A percentile compares a stretch with the other conserved stretches of the same genome.
These are phyloP conservation scores for Phymanthus crucifer DNA, from an alignment of 92 coral and sea anemone species.

Conservation along the genomic window DNA sequence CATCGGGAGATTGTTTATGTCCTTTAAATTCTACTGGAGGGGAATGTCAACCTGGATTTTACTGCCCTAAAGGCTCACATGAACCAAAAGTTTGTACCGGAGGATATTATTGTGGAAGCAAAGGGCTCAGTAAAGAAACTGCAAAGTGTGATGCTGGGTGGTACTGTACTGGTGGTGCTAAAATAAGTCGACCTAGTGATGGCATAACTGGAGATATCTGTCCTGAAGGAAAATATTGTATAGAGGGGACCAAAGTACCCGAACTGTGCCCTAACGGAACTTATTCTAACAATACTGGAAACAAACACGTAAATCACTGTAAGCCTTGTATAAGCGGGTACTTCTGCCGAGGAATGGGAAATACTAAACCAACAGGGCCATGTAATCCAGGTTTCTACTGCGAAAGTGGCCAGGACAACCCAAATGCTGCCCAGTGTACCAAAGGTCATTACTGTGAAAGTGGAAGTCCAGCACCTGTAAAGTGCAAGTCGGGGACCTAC, in stretches of 20 bases:
- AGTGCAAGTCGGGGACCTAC: constrained; percentile 86
- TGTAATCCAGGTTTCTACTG: constrained; percentile 90
- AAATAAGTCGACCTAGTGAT: constrained; percentile 71
- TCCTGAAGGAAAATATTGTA: constrained; percentile 82
- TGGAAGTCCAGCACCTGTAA: constrained; percentile 81
- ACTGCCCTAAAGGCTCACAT: constrained; percentile 84
- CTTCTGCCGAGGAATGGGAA: constrained; percentile 74
- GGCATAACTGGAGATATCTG: constrained; percentile 91
- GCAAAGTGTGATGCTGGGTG: constrained; percentile 87
- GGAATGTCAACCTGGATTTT: constrained; percentile 93
- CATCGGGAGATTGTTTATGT: constrained; percentile 95
- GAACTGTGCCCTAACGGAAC: constrained; percentile 73
- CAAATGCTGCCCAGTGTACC: constrained; percentile 55
- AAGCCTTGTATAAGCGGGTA: constrained; percentile 71
- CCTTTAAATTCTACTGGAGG: constrained; percentile 95
- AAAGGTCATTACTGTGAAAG: constrained; percentile 81
- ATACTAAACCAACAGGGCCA: constrained; percentile 68
- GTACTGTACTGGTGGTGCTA: constrained; percentile 86
- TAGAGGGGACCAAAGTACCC: constrained; percentile 65
- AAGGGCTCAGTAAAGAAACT: constrained; percentile 65
- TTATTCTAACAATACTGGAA: constrained; percentile 91
- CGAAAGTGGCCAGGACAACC: constrained; percentile 64
- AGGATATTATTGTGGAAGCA: constrained; percentile 78
- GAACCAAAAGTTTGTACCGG: constrained; percentile 85
- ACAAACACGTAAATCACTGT: constrained; percentile 56